Evolutionary conservation across 2,797 vertebrate species (phyloP).

Genomic region (Pachyuromys duprasi): DNA sequence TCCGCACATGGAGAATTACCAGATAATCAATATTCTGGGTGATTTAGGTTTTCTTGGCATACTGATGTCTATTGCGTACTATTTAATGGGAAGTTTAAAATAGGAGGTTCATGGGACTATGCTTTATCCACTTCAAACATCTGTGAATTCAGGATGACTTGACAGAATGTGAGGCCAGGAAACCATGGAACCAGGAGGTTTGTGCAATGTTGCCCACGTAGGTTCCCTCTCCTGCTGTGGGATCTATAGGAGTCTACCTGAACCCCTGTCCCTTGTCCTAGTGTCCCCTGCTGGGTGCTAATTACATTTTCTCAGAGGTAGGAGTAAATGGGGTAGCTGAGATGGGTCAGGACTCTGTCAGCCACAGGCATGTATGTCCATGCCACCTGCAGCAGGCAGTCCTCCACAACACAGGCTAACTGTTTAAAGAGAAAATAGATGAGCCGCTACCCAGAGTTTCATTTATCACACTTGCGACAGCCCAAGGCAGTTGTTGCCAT

Average conservation of each 20-base stretch:
- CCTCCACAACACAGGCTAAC: neutral
- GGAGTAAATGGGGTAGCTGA: neutral
- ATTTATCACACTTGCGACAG: constrained; percentile 53
- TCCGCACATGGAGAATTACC: constrained; percentile 41
- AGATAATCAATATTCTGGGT: constrained; percentile 35
- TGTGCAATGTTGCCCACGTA: neutral
- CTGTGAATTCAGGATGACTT: neutral
- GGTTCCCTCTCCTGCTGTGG: neutral
- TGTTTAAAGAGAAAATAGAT: constrained; percentile 67
- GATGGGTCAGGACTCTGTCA: neutral
- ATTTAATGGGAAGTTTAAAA: constrained; percentile 35
- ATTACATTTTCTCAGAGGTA: neutral
- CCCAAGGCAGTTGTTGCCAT: constrained; percentile 16
- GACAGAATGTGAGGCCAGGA: neutral
- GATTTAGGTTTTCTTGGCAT: constrained; percentile 57
- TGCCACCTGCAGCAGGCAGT: neutral
- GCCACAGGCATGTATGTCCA: neutral
- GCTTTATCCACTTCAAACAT: neutral
- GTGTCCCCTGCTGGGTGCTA: constrained; percentile 3
- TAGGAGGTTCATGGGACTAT: neutral
- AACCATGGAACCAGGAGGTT: neutral
- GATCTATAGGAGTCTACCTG: neutral
- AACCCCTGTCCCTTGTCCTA: neutral
- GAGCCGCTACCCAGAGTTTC: neutral
- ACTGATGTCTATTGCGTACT: neutral